These are phyloP conservation scores for Spermophilus dauricus DNA, from an alignment of 2,113 vertebrate genomes.

Conservation along the genomic window DNA sequence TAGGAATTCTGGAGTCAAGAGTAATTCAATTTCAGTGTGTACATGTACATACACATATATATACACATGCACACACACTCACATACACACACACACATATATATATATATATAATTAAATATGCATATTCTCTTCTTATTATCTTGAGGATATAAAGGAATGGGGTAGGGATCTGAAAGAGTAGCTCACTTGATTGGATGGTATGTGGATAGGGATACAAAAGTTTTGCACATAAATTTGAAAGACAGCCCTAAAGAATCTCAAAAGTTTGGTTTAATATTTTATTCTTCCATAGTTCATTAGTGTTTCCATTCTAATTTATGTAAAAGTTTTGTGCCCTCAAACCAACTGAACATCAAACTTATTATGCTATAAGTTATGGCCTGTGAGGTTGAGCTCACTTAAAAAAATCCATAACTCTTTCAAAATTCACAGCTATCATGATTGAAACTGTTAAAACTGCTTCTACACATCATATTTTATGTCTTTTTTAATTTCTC, in stretches of 20 bases:
- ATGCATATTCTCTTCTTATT: background rate
- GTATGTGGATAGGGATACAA: rapidly evolving
- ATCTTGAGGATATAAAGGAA: rapidly evolving
- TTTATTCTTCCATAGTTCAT: background rate
- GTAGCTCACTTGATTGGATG: background rate
- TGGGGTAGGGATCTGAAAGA: background rate
- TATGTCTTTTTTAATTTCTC: background rate
- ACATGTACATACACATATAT: no score
- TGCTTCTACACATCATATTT: background rate
- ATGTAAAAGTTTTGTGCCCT: background rate
- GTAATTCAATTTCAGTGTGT: background rate
- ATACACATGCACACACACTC: no score
- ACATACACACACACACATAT: background rate
- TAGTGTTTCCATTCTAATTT: background rate
- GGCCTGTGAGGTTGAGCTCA: background rate
- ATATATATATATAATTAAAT: background rate
- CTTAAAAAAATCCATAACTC: background rate
- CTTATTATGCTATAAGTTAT: background rate
- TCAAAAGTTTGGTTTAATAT: background rate
- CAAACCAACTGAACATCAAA: background rate
- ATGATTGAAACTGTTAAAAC: background rate
- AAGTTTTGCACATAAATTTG: background rate
- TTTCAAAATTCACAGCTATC: constrained; percentile 14
- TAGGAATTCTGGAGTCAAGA: background rate
- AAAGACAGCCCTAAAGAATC: no score